These are phyloP conservation scores for Propithecus coquereli DNA, from an alignment of 2,113 vertebrate species.

Conservation along the genomic window DNA sequence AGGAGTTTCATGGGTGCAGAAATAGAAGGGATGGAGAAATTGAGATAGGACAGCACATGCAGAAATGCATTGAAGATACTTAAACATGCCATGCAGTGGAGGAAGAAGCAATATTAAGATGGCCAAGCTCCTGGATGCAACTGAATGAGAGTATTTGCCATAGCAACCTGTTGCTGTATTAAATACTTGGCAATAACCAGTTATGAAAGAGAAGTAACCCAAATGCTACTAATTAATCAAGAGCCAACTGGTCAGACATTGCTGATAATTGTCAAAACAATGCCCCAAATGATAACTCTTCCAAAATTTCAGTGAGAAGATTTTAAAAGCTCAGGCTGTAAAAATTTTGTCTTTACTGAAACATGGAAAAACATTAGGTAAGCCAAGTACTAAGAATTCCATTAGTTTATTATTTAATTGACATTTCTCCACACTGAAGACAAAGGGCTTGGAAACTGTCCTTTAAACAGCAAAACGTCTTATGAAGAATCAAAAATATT, in stretches of 20 bases:
- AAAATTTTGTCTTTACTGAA: neutral
- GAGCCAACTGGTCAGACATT: neutral
- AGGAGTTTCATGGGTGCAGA: neutral
- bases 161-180: neutral
- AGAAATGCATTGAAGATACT: constrained; percentile 69
- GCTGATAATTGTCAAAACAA: neutral
- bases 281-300: neutral
- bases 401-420: constrained; percentile 54
- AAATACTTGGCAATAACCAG: neutral
- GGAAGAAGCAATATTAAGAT: neutral
- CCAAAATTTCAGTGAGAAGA: neutral
- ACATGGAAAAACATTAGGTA: constrained; percentile 50
- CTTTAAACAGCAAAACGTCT: constrained; percentile 54
- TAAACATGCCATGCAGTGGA: constrained; percentile 73
- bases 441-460: constrained; percentile 44
- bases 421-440: constrained; percentile 49
- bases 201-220: neutral
- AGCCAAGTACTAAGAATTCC: constrained; percentile 42
- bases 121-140: constrained; percentile 3
- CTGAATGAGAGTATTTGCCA: neutral
- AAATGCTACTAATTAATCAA: neutral
- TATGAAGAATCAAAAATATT: constrained; percentile 68
- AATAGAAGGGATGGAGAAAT: neutral
- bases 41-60: constrained; percentile 71
- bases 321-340: constrained; percentile 38